phyloP scores from a whole-genome alignment of 2,113 vertebrate species.

The Heterotis niloticus region DNA sequence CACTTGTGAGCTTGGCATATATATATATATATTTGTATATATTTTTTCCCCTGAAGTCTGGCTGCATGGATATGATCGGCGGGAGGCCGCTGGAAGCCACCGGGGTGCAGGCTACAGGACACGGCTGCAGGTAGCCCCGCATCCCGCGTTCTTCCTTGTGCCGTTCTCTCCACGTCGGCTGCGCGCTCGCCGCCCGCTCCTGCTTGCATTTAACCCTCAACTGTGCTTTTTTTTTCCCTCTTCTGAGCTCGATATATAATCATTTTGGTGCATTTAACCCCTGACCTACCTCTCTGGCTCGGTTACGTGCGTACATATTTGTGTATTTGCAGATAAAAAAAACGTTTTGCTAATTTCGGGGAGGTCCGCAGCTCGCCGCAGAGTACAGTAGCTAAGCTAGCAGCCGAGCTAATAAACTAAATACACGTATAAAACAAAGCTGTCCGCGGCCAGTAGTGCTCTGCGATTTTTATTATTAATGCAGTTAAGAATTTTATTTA shows the following conservation, averaged over 20 bases:
- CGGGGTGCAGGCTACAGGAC: slow-evolving; percentile 40
- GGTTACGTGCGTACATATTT: not conserved
- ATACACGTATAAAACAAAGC: not conserved
- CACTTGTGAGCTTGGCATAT: slow-evolving; percentile 17
- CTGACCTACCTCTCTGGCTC: not conserved
- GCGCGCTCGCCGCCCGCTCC: not conserved
- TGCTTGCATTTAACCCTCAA: not conserved
- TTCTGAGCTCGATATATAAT: slow-evolving; percentile 1
- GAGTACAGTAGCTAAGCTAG: not conserved
- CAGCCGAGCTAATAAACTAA: not conserved
- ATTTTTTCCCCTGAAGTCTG: slow-evolving; percentile 45
- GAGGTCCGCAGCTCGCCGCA: not conserved
- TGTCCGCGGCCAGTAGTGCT: not conserved
- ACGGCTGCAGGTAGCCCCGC: slow-evolving; percentile 8
- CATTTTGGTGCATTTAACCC: not conserved
- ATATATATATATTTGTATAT: slow-evolving; percentile 36
- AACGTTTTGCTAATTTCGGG: too few species aligned
- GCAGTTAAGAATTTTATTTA: not conserved
- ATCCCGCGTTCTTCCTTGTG: not conserved
- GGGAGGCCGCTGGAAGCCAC: slow-evolving; percentile 62
- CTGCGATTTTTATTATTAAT: not conserved
- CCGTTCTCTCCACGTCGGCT: not conserved
- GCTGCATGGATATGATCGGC: slow-evolving; percentile 57
- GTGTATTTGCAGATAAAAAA: too few species aligned
- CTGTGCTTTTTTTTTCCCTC: slow-evolving; percentile 29